A percentile compares a stretch with the other conserved stretches of the same genome.
Conservation (phyloP, 2,888 invertebrate species). For the Caenorhabditis japonica region DNA sequence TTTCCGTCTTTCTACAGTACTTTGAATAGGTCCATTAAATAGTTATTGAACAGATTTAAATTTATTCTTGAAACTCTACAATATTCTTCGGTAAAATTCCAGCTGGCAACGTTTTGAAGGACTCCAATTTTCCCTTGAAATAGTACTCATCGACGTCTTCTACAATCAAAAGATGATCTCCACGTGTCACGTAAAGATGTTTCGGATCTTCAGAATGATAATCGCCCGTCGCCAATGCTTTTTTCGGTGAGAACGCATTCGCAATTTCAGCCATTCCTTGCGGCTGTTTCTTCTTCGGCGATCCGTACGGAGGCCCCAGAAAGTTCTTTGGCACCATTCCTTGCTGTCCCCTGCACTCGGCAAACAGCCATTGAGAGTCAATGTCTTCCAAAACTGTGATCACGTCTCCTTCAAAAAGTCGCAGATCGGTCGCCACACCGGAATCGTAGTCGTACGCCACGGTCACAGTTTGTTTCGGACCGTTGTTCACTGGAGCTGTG, state of each 20-base stretch:
- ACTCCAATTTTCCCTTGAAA: conserved; percentile 55
- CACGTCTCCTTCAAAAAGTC: conserved; percentile 51
- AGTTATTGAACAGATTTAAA: too few species aligned
- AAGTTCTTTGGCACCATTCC: conserved; percentile 70
- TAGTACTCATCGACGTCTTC: conserved; percentile 64
- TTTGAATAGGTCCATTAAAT: too few species aligned
- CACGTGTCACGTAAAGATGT: conserved; percentile 61
- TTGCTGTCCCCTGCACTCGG: conserved; percentile 54
- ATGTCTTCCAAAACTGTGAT: conserved; percentile 55
- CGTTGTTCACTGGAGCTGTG: not conserved
- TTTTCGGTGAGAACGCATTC: conserved; percentile 45
- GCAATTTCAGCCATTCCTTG: conserved; percentile 54
- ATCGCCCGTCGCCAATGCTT: conserved; percentile 53
- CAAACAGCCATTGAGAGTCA: conserved; percentile 61
- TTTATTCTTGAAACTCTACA: conserved; percentile 27
- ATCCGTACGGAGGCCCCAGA: conserved; percentile 45
- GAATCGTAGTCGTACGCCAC: conserved; percentile 69
- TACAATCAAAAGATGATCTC: conserved; percentile 60
- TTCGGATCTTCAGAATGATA: conserved; percentile 62
- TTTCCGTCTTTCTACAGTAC: too few species aligned
- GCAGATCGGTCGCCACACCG: conserved; percentile 58
- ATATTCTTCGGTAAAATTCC: conserved; percentile 59
- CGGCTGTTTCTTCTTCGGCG: conserved; percentile 47
- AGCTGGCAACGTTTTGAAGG: conserved; percentile 64
- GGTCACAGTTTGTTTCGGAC: conserved; percentile 42